phyloP scores from a whole-genome alignment of 2,888 invertebrate species.

The Acronicta alni region DNA sequence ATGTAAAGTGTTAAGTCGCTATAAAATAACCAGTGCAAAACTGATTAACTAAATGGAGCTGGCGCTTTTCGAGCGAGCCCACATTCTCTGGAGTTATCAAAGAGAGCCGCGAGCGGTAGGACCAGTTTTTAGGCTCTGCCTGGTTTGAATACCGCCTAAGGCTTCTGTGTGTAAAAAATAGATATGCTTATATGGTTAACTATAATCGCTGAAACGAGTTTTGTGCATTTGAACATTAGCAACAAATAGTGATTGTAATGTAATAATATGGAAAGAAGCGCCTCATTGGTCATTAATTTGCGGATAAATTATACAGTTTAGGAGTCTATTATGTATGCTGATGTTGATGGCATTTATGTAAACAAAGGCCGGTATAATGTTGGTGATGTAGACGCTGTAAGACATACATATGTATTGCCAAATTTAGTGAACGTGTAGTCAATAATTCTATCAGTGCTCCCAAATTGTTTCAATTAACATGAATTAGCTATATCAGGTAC shows the following conservation, averaged over 20 bases:
- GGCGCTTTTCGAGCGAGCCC: conserved; percentile 64
- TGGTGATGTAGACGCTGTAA: conserved; percentile 5
- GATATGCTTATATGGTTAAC: conserved; percentile 57
- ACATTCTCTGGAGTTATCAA: conserved; percentile 66
- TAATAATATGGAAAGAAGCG: conserved; percentile 27
- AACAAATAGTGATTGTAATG: conserved; percentile 44
- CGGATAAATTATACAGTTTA: conserved; percentile 23
- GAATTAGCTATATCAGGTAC: not conserved
- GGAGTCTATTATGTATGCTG: conserved; percentile 2
- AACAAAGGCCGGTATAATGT: conserved; percentile 28
- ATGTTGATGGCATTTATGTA: conserved; percentile 16
- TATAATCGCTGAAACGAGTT: conserved; percentile 50
- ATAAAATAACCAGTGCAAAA: conserved; percentile 52
- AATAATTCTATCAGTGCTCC: conserved; percentile 21
- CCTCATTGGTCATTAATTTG: conserved; percentile 30
- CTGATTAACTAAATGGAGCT: conserved; percentile 71
- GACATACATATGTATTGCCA: not conserved
- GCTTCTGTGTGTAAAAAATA: conserved; percentile 66
- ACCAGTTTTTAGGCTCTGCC: conserved; percentile 74
- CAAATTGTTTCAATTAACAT: not conserved
- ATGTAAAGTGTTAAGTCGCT: conserved; percentile 33
- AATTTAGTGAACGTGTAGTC: conserved; percentile 5
- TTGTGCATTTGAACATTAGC: conserved; percentile 50
- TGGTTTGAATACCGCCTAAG: conserved; percentile 71
- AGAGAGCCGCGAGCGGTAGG: conserved; percentile 70